Evolutionary conservation across 2,113 vertebrate species (phyloP).

Genomic region (Elaphurus davidianus): DNA sequence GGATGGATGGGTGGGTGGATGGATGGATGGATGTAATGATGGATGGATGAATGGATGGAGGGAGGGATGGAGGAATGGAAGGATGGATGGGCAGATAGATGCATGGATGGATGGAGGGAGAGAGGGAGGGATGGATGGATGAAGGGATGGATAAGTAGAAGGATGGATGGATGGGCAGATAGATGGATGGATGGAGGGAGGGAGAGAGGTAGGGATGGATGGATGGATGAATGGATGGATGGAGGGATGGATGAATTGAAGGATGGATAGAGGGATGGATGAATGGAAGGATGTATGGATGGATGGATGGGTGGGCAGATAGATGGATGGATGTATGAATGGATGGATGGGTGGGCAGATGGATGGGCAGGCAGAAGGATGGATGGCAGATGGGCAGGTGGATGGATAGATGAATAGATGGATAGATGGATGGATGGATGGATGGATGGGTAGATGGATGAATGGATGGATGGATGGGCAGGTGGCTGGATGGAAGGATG

Average conservation of each 20-base stretch:
- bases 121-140: accelerated
- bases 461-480: too few relatives aligned
- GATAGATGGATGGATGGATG: too few relatives aligned
- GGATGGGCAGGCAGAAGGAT: too few relatives aligned
- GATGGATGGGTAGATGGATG: too few relatives aligned
- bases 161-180: accelerated
- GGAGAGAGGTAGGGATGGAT: too few relatives aligned
- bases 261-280: accelerated
- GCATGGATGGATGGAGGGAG: accelerated
- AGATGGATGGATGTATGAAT: too few relatives aligned
- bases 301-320: too few relatives aligned
- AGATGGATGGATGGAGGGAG: background rate
- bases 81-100: accelerated
- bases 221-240: accelerated
- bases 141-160: too few relatives aligned
- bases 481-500: too few relatives aligned
- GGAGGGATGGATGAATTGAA: accelerated
- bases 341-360: background rate
- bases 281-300: too few relatives aligned
- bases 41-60: background rate
- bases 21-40: too few relatives aligned
- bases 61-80: accelerated
- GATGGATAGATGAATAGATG: background rate
- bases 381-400: too few relatives aligned
- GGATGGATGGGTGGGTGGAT: accelerated